phyloP scores from a whole-genome alignment of 2,113 vertebrate species.

The Semicossyphus pulcher region DNA sequence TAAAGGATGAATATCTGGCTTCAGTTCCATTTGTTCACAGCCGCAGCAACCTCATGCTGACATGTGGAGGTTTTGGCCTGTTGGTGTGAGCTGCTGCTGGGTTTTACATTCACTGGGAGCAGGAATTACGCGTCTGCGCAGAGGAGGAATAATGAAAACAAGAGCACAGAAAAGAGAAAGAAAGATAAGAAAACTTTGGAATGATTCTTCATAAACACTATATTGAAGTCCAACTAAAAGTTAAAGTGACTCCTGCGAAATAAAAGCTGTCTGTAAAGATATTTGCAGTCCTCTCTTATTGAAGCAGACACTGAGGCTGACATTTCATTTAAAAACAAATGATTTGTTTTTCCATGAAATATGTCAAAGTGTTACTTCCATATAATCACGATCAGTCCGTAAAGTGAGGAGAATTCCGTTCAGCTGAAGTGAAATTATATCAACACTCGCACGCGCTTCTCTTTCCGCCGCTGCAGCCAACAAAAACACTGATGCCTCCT shows the following conservation, averaged over 20 bases:
- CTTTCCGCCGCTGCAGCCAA: not conserved
- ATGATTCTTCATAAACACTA: no score
- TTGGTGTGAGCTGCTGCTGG: conserved; percentile 31
- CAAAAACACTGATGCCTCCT: not conserved
- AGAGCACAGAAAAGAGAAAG: not conserved
- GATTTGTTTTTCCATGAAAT: no score
- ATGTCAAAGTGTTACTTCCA: no score
- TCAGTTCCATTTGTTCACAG: conserved; percentile 33
- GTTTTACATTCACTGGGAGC: conserved; percentile 15
- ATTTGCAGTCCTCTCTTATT: not conserved
- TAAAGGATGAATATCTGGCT: not conserved
- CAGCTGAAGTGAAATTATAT: not conserved
- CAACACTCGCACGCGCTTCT: no score
- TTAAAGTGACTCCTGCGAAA: no score
- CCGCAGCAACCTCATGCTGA: conserved; percentile 33
- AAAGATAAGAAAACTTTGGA: not conserved
- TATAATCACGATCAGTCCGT: no score
- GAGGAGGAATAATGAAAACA: not conserved
- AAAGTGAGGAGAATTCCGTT: not conserved
- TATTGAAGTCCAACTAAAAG: not conserved
- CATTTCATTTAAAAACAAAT: no score
- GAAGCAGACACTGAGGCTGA: not conserved
- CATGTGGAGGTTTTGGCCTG: conserved; percentile 22
- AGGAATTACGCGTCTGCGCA: conserved; percentile 24
- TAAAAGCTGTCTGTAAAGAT: not conserved